Percentiles rank a stretch among this genome's conserved stretches.
Conservation (phyloP, 2,797 vertebrate genomes). For the Neomorphus geoffroyi region DNA sequence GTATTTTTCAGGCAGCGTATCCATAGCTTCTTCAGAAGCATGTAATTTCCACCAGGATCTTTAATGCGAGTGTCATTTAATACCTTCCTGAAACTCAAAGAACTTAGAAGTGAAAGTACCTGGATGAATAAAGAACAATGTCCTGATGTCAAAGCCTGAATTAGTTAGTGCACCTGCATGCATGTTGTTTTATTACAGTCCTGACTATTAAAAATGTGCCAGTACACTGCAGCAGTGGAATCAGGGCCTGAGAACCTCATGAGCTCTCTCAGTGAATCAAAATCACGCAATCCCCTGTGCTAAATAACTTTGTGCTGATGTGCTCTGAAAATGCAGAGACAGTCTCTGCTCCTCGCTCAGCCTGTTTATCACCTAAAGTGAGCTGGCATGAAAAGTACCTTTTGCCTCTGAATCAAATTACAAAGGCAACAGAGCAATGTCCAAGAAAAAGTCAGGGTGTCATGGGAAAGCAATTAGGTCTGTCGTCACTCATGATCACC, state of each 20-base stretch:
- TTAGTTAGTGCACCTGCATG: not conserved
- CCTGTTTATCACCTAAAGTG: not conserved
- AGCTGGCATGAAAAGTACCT: not conserved
- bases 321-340: not conserved
- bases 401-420: not conserved
- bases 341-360: not conserved
- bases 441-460: not conserved
- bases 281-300: not conserved
- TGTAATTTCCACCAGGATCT: conserved; percentile 3
- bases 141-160: not conserved
- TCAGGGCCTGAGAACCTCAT: not conserved
- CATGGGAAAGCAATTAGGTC: not conserved
- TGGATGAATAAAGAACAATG: not conserved
- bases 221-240: not conserved
- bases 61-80: conserved; percentile 5
- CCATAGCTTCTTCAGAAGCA: not conserved
- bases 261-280: not conserved
- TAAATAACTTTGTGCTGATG: conserved; percentile 4
- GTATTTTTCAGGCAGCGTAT: not conserved
- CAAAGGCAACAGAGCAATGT: not conserved
- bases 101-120: not conserved
- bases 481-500: not conserved
- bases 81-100: not conserved
- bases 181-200: not conserved
- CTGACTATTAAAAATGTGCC: not conserved